Base-by-base conservation (phyloP, 2,888 invertebrate species). In the Drosophila neotestacea region DNA sequence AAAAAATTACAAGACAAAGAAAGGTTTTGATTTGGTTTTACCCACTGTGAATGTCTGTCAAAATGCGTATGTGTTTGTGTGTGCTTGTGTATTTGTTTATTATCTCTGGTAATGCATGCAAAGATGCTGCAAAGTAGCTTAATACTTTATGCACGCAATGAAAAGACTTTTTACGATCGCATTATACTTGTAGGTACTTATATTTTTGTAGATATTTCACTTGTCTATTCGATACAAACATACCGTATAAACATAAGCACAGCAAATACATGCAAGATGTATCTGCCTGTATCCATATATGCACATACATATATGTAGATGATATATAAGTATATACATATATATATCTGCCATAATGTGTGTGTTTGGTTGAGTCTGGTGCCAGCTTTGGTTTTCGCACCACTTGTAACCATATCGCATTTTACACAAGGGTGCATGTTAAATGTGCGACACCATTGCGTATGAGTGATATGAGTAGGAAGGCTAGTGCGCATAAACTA, bases 121-220 rank as follows among this genome's bases (percentile, higher is more conserved):
- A 87, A 88, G 86, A 87, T 81, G 86, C 85, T 89, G 89, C 88
- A 89, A 90, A 89, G 89, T 90, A 90, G 89, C 89, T 89, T 89
- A 89, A 89, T 88, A 89, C 90, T 90, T 89, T 89, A 89, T 88
- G 90, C 77, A 81, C 71, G 90, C 89, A 85, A 83, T 90, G 90
- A 90, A 89, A 86, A 87, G 89, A 80, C 90, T 90, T 89, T 89
- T 89, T 89, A 89, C 84, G 90, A 89, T 90, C 87, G 85, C 87
- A 90, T 90, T 90, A 89, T 89, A 83, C 90, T 90, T 86, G 84
- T 86, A 76, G 65, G 78, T 83, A 76, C 84, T 85, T 85, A 88
- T 80, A 88, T 88, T 83, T 81, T 72, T 73, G 76, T 65, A 80
- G 78, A 73, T 73, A 73, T 70, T 72, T 64, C 72, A 62, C 42